Conservation (phyloP, 2,113 vertebrate genomes). For the Lophura nycthemera region DNA sequence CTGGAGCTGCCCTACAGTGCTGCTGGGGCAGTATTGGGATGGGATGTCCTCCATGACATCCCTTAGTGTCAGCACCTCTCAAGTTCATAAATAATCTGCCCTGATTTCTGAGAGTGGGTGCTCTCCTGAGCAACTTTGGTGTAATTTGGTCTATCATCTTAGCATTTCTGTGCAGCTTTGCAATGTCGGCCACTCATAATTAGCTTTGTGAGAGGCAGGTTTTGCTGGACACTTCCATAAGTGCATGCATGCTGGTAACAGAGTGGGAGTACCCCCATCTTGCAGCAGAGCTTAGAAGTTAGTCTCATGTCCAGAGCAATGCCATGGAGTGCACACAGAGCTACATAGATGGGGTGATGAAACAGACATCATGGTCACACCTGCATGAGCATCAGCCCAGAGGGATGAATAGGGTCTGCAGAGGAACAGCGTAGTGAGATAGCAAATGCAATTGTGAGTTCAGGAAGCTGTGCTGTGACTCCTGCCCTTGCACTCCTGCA, state of each 20-base stretch:
- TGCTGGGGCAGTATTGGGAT: not conserved
- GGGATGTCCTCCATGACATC: not conserved
- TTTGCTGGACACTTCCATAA: not conserved
- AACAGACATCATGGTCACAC: not conserved
- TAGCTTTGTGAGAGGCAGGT: not conserved
- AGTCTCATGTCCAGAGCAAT: accelerated
- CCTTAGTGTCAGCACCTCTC: not conserved
- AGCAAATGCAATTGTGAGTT: not conserved
- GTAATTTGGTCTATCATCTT: not conserved
- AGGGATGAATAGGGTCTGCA: accelerated
- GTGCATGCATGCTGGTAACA: not conserved
- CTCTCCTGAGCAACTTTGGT: not conserved
- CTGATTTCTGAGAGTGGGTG: not conserved
- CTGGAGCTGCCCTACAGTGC: not conserved
- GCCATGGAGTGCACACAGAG: accelerated
- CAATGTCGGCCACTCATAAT: not conserved
- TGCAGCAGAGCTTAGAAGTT: not conserved
- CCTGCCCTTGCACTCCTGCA: too few species aligned
- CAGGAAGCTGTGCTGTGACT: accelerated
- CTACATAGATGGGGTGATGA: accelerated
- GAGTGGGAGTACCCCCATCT: accelerated
- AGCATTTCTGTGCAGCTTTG: not conserved
- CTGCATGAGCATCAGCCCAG: accelerated
- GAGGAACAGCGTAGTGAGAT: accelerated
- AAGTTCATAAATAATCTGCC: not conserved